Base-by-base conservation (phyloP, 2,888 invertebrate species). In the Myopa tessellatipennis region DNA sequence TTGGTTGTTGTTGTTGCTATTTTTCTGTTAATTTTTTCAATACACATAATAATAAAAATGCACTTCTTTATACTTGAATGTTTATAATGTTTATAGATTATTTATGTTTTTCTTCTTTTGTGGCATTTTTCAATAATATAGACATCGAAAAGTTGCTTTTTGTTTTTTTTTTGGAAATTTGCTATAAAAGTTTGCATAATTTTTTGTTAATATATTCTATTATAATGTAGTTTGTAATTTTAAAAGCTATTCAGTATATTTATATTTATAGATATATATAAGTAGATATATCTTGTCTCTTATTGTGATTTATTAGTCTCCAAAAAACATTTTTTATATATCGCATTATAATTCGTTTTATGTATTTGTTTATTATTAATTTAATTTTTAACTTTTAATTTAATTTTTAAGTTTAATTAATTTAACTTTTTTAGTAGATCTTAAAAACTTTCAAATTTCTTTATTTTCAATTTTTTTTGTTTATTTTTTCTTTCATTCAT, bases 1-100 rank as follows among this genome's bases (percentile, higher is more conserved):
- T 5, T 8, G 10, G 55, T 82, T 82, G 78, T 82, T 81, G 81
- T 79, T 73, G 80, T 81, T 78, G 77, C 82, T 80, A 82, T 79
- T 74, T 78, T 79, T 81, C 79, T 69, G 73, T 78, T 80, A 79
- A 60, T 16, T 55, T 79, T 72, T 52, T 69, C 16, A 76, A 55
- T 75, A 74, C 75, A 68, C 74, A 79, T 75, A 75, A 77, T 76
- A 76, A 69, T 79, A 75, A 68, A 78, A 78, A 79, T 52, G 73
- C 67, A 10, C 63, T 58, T 68, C 36, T 14, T 60, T 38, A 26
- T 74, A 50, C n/a, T 63, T 65, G n/a, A 55, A 55, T 16, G 55
- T 16, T 61, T 69, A 45, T 61, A 63, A n/a, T 45, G 50, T 76
- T 76, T 38, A 40, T 76, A n/a, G 71, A 50, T 76, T 34, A 76